Conservation (phyloP, 2,113 vertebrate genomes). For the Zapornia atra region DNA sequence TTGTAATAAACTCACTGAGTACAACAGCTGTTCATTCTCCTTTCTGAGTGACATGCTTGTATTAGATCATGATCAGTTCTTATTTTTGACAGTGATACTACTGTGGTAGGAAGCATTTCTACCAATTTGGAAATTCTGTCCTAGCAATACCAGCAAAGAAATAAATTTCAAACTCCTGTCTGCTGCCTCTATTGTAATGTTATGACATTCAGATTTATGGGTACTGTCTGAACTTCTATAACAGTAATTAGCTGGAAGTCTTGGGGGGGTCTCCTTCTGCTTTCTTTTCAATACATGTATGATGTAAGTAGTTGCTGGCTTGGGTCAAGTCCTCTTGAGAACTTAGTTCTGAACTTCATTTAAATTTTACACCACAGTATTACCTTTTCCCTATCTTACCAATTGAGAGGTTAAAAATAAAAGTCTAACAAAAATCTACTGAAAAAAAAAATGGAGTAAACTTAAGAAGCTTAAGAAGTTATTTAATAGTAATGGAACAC, state of each 20-base stretch:
- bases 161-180: not conserved
- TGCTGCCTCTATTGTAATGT: not conserved
- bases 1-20: conserved; percentile 27
- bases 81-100: not conserved
- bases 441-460: not conserved
- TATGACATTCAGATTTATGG: conserved; percentile 55
- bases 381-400: not conserved
- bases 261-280: not conserved
- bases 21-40: not conserved
- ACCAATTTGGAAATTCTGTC: not conserved
- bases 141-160: not conserved
- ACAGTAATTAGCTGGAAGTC: not conserved
- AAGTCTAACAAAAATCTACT: not conserved
- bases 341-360: not conserved
- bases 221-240: conserved; percentile 6
- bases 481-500: not conserved
- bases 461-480: not conserved
- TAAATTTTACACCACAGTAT: not conserved
- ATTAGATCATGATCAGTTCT: not conserved
- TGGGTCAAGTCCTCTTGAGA: not conserved
- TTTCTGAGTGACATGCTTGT: not conserved
- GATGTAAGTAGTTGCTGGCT: not conserved
- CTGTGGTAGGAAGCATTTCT: not conserved
- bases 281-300: not conserved
- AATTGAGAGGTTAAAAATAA: not conserved